phyloP scores from a whole-genome alignment of 2,113 vertebrate genomes.

The Brachirus orientalis region DNA sequence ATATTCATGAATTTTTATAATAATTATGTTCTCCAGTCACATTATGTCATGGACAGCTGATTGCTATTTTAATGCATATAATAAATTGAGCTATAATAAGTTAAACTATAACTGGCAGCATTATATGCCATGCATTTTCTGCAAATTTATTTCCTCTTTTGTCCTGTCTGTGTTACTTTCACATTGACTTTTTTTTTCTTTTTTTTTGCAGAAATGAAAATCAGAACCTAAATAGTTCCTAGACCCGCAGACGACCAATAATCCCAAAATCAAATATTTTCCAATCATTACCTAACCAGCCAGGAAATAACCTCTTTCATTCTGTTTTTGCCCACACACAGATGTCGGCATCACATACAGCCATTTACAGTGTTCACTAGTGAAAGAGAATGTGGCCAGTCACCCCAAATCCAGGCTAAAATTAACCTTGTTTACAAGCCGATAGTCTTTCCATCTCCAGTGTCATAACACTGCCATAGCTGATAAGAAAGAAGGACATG shows the following conservation, averaged over 20 bases:
- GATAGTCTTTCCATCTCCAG: slow-evolving; percentile 64
- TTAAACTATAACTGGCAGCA: too few relatives aligned
- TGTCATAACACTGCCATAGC: slow-evolving; percentile 64
- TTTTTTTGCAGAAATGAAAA: background rate
- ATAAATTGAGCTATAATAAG: too few relatives aligned
- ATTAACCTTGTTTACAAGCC: slow-evolving; percentile 71
- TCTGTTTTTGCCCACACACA: slow-evolving; percentile 39
- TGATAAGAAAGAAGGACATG: slow-evolving; percentile 41
- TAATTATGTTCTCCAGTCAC: background rate
- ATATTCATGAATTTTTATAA: too few relatives aligned
- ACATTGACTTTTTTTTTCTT: too few relatives aligned
- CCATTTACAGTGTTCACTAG: slow-evolving; percentile 30
- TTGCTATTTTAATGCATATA: too few relatives aligned
- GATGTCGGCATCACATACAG: background rate
- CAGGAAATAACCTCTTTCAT: slow-evolving; percentile 9
- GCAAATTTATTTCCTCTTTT: background rate
- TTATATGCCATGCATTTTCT: too few relatives aligned
- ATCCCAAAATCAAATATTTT: slow-evolving; percentile 18
- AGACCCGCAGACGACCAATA: slow-evolving; percentile 17
- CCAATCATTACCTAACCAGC: slow-evolving; percentile 18
- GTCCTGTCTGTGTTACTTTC: background rate
- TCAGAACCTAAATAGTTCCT: slow-evolving; percentile 9
- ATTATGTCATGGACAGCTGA: slow-evolving; percentile 27
- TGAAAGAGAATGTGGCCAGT: slow-evolving; percentile 46
- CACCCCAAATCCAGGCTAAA: slow-evolving; percentile 56